Conservation (phyloP, 2,888 invertebrate genomes). For the Ecdyonurus torrentis region DNA sequence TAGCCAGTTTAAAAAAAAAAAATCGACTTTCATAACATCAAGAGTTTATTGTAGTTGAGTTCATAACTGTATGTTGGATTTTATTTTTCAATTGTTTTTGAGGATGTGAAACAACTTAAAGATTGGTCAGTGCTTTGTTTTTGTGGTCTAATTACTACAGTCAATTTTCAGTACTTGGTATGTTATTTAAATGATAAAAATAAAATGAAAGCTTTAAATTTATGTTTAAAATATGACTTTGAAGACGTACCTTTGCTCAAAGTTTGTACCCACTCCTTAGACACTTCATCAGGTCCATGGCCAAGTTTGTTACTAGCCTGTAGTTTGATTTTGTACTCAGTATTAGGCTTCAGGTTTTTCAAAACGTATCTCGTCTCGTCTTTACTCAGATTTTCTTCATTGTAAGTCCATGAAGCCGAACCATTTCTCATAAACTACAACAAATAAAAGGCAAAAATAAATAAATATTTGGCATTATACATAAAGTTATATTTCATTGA, state of each 20-base stretch:
- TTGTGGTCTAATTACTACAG: neutral
- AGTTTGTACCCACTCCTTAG: slow-evolving; percentile 39
- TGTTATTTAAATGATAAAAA: neutral
- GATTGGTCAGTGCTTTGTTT: too few relatives aligned
- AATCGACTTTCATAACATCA: too few relatives aligned
- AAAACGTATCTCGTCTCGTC: slow-evolving; percentile 50
- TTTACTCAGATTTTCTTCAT: slow-evolving; percentile 39
- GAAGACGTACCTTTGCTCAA: slow-evolving; percentile 32
- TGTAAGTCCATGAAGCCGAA: slow-evolving; percentile 37
- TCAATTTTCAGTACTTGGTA: neutral
- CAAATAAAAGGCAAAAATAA: slow-evolving; percentile 21
- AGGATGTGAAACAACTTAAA: too few relatives aligned
- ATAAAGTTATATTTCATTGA: neutral
- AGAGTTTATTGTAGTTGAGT: too few relatives aligned
- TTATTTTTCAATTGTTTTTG: too few relatives aligned
- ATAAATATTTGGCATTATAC: neutral
- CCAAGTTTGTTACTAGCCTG: slow-evolving; percentile 50
- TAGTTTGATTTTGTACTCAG: slow-evolving; percentile 48
- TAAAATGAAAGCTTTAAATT: neutral
- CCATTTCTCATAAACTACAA: slow-evolving; percentile 36
- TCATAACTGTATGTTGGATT: too few relatives aligned
- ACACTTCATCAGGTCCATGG: slow-evolving; percentile 32
- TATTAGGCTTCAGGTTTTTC: slow-evolving; percentile 42
- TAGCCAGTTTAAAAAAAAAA: too few relatives aligned
- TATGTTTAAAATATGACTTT: neutral